These are phyloP conservation scores for Prosapia bicincta DNA, from an alignment of 2,888 invertebrate genomes.

Conservation along the genomic window DNA sequence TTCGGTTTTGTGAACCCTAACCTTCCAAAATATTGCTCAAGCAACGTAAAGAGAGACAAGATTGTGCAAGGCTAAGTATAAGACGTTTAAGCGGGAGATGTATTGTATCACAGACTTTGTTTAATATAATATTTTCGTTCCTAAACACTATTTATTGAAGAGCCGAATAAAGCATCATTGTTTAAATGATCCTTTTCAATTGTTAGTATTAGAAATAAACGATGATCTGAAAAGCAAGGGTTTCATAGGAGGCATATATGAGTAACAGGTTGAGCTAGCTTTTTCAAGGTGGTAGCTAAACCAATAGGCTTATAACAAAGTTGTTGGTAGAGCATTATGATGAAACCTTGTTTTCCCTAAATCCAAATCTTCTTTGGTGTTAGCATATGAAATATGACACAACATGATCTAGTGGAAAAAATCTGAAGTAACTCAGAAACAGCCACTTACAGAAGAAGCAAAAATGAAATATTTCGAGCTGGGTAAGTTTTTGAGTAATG, in stretches of 20 bases:
- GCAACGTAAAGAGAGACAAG: neutral
- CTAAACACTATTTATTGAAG: too few relatives aligned
- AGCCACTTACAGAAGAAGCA: too few relatives aligned
- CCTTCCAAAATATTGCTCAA: conserved; percentile 3
- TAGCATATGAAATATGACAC: too few relatives aligned
- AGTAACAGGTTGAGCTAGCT: neutral
- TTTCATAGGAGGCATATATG: too few relatives aligned
- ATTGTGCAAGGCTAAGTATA: neutral
- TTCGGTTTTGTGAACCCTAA: neutral
- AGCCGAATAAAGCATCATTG: too few relatives aligned
- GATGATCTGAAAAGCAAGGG: too few relatives aligned
- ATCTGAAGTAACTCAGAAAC: too few relatives aligned
- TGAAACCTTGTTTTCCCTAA: neutral
- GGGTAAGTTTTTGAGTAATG: too few relatives aligned
- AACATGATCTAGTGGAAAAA: neutral
- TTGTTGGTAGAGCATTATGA: neutral
- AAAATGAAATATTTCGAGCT: too few relatives aligned
- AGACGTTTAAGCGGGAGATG: neutral
- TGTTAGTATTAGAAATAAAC: too few relatives aligned
- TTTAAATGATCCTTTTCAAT: neutral
- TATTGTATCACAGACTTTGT: too few relatives aligned
- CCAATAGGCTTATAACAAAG: conserved; percentile 2
- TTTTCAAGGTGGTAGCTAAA: neutral
- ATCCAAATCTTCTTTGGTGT: conserved; percentile 5
- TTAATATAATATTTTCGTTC: too few relatives aligned